These are phyloP conservation scores for Drosophila borborema DNA, from an alignment of 2,888 invertebrate species.

Conservation along the genomic window DNA sequence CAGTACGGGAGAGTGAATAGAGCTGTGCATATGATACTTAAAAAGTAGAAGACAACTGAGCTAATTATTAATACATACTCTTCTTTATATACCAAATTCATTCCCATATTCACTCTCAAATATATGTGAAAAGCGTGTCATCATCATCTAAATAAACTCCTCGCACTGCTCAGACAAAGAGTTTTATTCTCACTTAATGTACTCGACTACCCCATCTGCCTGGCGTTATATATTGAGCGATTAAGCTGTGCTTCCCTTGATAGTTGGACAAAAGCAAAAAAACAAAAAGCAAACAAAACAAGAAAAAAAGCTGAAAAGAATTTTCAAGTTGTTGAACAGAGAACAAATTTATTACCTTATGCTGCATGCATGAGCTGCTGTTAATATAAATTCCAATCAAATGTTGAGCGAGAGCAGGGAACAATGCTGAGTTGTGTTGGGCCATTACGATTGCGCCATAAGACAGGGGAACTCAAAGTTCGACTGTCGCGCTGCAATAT, in stretches of 20 bases:
- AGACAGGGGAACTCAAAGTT: conserved; percentile 41
- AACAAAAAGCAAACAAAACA: not conserved
- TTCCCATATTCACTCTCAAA: too few relatives aligned
- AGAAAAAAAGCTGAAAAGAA: not conserved
- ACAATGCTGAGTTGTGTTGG: conserved; percentile 1
- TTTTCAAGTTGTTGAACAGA: conserved; percentile 30
- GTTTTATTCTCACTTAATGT: not conserved
- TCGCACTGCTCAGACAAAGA: not conserved
- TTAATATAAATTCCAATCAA: conserved; percentile 59
- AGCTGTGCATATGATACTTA: too few relatives aligned
- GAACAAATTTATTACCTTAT: conserved; percentile 47
- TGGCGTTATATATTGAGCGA: not conserved
- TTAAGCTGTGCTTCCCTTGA: not conserved
- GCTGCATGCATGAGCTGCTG: conserved; percentile 51
- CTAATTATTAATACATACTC: not conserved
- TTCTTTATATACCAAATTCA: too few relatives aligned
- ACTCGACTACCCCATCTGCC: conserved; percentile 9
- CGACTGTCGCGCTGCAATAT: conserved; percentile 54
- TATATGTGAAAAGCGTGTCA: too few relatives aligned
- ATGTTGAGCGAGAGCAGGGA: conserved; percentile 17
- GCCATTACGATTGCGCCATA: conserved; percentile 37
- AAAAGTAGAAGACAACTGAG: not conserved
- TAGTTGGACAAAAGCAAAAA: not conserved
- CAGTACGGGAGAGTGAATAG: too few relatives aligned
- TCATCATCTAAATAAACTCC: not conserved